Base-by-base conservation (phyloP, 1,140 invertebrate genomes). In the Drosophila albomicans region DNA sequence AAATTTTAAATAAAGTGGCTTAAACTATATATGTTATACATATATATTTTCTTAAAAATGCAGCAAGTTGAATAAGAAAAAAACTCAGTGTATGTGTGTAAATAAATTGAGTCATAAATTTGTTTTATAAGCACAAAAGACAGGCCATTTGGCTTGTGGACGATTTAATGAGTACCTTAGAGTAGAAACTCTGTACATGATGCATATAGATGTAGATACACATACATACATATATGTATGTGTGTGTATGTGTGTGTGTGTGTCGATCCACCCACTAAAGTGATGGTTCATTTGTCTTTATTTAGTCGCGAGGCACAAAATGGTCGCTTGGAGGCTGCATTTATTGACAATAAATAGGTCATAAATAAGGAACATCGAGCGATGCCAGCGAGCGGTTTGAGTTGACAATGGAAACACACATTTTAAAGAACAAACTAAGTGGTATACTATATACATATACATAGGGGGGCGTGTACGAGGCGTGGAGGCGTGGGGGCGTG, bases 261-360 rank as follows among this genome's bases (percentile, higher is more conserved):
- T 52, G 7, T 67, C 57, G 45, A 71, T 79, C 63, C 73, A 71
- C 76, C 79, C 75, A 71, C 79, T 68, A 57, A 87, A 88, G 75
- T 77, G 84, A 80, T 71, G 71, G 64, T 88, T 87, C 82, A 87
- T 87, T 87, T 87, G 80, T 87, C 82, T 87, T 87, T 87, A 87
- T 87, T 87, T 87, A 75, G 82, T 64, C 82, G 75, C 59, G 64
- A 51, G 65, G 73, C 79, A 74, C 68, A 77, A 85, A 87, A 87
- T 88, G 82, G 82, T 82, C 81, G 84, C 84, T 87, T 67, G 64
- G 82, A 87, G 82, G 82, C 82, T 88, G 82, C 84, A 87, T 87
- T 87, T 87, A 87, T 87, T 88, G 82, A 88, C 82, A 82, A 87
- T 87, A 87, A 87, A 87, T 85, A 87, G 84, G 79, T 71, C 79